Conservation (phyloP, 1,140 invertebrate genomes). For the Atopsyche davidsoni region DNA sequence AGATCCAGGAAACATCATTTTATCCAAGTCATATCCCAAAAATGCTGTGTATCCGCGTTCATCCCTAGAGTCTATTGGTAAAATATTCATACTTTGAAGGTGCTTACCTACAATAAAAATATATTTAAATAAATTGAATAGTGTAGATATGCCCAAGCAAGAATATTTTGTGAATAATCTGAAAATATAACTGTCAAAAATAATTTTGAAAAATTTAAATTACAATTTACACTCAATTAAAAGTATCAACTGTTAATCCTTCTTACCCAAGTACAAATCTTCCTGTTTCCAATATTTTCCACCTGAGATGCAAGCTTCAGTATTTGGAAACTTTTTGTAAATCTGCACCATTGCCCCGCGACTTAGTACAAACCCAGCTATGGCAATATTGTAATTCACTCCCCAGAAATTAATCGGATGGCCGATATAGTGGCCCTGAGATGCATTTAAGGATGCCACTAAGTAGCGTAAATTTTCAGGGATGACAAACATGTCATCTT, state of each 20-base stretch:
- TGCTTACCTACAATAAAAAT: conserved; percentile 41
- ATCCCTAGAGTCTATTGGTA: conserved; percentile 48
- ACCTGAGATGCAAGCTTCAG: conserved; percentile 38
- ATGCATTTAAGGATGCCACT: conserved; percentile 38
- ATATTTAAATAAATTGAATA: conserved; percentile 15
- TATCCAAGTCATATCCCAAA: conserved; percentile 46
- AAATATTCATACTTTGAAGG: conserved; percentile 39
- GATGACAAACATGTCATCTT: conserved; percentile 47
- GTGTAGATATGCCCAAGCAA: too few relatives aligned
- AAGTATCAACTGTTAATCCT: conserved; percentile 5
- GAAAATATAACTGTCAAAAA: background rate
- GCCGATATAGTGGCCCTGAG: conserved; percentile 46
- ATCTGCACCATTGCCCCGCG: conserved; percentile 37
- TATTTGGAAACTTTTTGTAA: conserved; percentile 37
- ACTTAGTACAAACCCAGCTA: conserved; percentile 50
- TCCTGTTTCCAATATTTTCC: conserved; percentile 53
- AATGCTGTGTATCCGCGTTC: conserved; percentile 41
- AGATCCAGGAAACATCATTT: conserved; percentile 44
- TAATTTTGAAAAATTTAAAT: background rate
- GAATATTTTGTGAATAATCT: background rate
- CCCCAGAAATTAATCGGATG: conserved; percentile 46
- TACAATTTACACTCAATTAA: conserved; percentile 2
- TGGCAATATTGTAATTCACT: conserved; percentile 45
- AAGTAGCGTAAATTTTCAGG: conserved; percentile 46
- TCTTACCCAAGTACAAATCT: conserved; percentile 51